Evolutionary conservation across 2,888 invertebrate species (phyloP).

Genomic region (Drosophila demipolita): DNA sequence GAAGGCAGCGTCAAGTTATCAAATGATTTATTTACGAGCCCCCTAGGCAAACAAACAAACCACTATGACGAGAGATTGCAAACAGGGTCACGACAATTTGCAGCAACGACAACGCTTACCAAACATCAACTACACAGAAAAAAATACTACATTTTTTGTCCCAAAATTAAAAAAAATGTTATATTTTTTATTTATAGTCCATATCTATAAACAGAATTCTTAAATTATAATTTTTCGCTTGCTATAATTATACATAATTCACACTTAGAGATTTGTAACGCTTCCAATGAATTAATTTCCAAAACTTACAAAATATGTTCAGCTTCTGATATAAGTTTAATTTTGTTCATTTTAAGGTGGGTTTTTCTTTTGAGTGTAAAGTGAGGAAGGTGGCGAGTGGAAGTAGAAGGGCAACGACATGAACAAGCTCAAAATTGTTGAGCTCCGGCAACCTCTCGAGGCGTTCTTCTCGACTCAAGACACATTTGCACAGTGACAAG

Average conservation of each 20-base stretch:
- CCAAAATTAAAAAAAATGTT: too few species aligned
- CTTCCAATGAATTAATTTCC: neutral
- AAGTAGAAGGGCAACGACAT: neutral
- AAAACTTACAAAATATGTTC: neutral
- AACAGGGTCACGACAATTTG: conserved; percentile 53
- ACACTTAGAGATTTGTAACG: too few species aligned
- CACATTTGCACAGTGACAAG: conserved; percentile 57
- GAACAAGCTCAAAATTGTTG: conserved; percentile 70
- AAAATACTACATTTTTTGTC: too few species aligned
- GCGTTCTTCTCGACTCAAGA: conserved; percentile 41
- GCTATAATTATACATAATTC: too few species aligned
- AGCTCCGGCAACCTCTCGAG: conserved; percentile 52
- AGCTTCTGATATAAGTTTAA: neutral
- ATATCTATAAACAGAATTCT: too few species aligned
- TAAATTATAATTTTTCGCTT: too few species aligned
- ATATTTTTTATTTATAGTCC: too few species aligned
- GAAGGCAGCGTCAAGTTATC: conserved; percentile 75
- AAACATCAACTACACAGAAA: conserved; percentile 45
- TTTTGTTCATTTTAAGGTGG: neutral
- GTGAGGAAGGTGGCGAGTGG: neutral
- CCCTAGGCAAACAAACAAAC: conserved; percentile 74
- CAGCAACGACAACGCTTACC: conserved; percentile 63
- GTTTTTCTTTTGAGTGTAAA: neutral
- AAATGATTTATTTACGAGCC: conserved; percentile 79
- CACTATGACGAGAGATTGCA: conserved; percentile 45